A percentile compares a stretch with the other conserved stretches of the same genome.
phyloP scores from a whole-genome alignment of 2,888 invertebrate species.

The Malthinus seriepunctatus region DNA sequence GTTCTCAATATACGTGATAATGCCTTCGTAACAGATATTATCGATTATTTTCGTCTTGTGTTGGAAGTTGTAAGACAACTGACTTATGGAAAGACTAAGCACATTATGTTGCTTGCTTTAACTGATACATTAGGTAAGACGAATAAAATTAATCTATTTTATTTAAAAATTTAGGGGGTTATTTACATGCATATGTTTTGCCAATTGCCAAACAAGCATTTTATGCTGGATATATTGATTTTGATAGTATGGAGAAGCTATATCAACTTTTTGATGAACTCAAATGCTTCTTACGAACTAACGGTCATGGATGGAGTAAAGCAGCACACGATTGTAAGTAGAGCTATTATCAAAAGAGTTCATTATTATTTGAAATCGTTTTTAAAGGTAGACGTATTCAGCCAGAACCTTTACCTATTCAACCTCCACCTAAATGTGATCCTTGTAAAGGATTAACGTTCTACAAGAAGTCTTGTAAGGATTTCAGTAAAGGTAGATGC shows the following conservation, averaged over 20 bases:
- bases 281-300: conserved; percentile 61
- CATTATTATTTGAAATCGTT: background rate
- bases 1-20: conserved; percentile 45
- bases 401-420: conserved; percentile 6
- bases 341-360: too few species aligned
- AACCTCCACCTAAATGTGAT: conserved; percentile 17
- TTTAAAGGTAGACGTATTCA: conserved; percentile 9
- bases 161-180: conserved; percentile 57
- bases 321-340: conserved; percentile 25
- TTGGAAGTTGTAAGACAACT: conserved; percentile 42
- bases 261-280: conserved; percentile 62
- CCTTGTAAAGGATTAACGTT: conserved; percentile 37
- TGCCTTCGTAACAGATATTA: conserved; percentile 45
- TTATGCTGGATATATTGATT: conserved; percentile 65
- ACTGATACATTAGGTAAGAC: conserved; percentile 47
- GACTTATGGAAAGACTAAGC: conserved; percentile 46
- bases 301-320: conserved; percentile 62
- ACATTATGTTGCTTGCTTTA: conserved; percentile 48
- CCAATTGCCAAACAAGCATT: conserved; percentile 64
- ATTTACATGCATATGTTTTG: conserved; percentile 62
- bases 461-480: conserved; percentile 18
- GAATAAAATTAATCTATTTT: too few species aligned
- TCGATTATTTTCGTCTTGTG: conserved; percentile 48
- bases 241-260: conserved; percentile 59
- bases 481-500: background rate